Evolutionary conservation across 2,113 vertebrate genomes (phyloP).

Genomic region (Chaetorhynchus papuensis): DNA sequence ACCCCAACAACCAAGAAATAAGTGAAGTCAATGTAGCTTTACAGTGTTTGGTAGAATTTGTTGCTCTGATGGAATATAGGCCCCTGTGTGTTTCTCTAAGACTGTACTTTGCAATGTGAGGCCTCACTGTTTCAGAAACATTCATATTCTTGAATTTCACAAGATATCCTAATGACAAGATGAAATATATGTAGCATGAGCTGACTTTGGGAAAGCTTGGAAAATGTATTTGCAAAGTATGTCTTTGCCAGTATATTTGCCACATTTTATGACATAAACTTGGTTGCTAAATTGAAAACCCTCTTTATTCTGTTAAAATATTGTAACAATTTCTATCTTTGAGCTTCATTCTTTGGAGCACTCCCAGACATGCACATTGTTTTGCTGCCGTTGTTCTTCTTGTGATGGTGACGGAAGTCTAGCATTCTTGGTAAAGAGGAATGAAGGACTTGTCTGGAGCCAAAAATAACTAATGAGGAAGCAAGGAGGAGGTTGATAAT

Average conservation of each 20-base stretch:
- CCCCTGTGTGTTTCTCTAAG: neutral
- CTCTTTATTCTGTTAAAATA: neutral
- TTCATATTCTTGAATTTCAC: neutral
- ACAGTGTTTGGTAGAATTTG: neutral
- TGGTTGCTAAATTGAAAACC: neutral
- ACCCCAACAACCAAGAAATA: neutral
- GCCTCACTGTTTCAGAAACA: neutral
- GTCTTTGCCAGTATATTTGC: neutral
- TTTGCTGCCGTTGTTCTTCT: neutral
- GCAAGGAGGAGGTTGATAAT: slow-evolving; percentile 15
- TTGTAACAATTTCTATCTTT: neutral
- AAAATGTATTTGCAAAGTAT: neutral
- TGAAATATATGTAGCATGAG: neutral
- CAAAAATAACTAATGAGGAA: slow-evolving; percentile 48
- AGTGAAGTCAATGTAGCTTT: neutral
- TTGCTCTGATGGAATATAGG: neutral
- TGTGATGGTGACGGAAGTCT: neutral
- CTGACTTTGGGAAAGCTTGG: neutral
- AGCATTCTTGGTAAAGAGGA: neutral
- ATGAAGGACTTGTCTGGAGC: neutral
- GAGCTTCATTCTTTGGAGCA: neutral
- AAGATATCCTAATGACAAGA: neutral
- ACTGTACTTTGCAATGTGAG: neutral
- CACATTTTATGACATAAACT: neutral
- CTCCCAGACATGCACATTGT: neutral